Percentiles rank a stretch among this genome's conserved stretches.
phyloP scores from a whole-genome alignment of 2,113 vertebrate species.

The Plotosus lineatus region DNA sequence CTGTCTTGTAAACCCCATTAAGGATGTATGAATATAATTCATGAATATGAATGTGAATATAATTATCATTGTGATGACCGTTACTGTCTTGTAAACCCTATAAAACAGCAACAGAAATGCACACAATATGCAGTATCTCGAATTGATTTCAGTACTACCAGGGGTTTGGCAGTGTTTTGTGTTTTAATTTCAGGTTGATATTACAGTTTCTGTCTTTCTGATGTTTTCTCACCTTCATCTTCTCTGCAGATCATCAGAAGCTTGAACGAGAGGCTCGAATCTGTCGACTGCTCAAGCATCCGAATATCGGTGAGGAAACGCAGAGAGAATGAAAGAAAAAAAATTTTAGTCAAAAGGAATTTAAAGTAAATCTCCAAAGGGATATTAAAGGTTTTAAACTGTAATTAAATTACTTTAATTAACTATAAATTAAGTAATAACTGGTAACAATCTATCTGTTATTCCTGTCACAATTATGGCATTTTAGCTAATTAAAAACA shows the following conservation, averaged over 20 bases:
- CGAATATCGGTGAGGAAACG: conserved; percentile 50
- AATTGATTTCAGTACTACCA: not conserved
- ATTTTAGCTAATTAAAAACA: not conserved
- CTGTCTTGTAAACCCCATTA: not conserved
- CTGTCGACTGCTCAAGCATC: conserved; percentile 54
- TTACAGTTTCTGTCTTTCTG: not conserved
- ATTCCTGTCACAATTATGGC: not conserved
- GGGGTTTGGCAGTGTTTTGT: not conserved
- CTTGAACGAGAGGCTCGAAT: conserved; percentile 55
- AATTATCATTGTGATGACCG: not conserved
- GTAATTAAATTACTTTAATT: not conserved
- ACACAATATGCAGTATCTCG: not conserved
- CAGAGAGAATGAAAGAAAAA: not conserved
- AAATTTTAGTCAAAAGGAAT: not conserved
- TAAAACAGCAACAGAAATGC: not conserved
- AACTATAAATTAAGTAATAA: not conserved
- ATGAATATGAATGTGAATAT: too few species aligned
- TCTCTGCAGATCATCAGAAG: conserved; percentile 53
- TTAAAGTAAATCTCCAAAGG: not conserved
- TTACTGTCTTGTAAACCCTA: not conserved
- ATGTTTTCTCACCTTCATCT: not conserved
- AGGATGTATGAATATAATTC: too few species aligned
- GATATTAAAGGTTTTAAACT: not conserved
- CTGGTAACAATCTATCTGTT: not conserved
- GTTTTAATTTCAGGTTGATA: not conserved